Evolutionary conservation across 2,797 vertebrate genomes (phyloP).

Genomic region (Hemitrygon akajei): DNA sequence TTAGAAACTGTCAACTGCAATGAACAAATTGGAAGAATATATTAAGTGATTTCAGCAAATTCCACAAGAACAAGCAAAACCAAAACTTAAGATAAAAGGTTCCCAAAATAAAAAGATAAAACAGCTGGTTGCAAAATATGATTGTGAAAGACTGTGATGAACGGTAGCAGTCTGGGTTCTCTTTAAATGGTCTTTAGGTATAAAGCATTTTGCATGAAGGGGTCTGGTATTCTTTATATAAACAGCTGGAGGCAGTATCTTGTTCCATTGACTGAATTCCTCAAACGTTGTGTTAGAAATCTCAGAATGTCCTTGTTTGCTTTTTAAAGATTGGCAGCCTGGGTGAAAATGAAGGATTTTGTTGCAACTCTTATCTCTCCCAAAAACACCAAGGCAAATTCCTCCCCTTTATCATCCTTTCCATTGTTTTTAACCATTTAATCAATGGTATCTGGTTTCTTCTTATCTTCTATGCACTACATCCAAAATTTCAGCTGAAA

Average conservation of each 20-base stretch:
- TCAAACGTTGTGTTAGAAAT: not conserved
- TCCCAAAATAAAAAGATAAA: not conserved
- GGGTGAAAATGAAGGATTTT: not conserved
- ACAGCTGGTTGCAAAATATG: not conserved
- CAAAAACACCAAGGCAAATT: not conserved
- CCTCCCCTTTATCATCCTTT: not conserved
- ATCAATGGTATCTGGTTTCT: not conserved
- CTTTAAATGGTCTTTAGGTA: not conserved
- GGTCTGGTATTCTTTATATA: not conserved
- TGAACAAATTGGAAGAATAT: too few species aligned
- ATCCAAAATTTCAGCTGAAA: not conserved
- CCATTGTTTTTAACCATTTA: not conserved
- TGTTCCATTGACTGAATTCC: not conserved
- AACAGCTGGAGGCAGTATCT: not conserved
- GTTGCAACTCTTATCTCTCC: not conserved
- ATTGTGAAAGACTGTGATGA: not conserved
- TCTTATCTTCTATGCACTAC: not conserved
- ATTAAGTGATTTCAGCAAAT: not conserved
- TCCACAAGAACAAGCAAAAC: not conserved
- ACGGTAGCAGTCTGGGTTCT: not conserved
- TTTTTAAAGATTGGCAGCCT: not conserved
- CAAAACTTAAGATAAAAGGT: not conserved
- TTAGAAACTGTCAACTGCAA: slow-evolving; percentile 22
- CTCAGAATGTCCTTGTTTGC: not conserved
- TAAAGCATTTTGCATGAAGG: not conserved